Evolutionary conservation across 2,113 vertebrate species (phyloP).

Genomic region (Sialia sialis): DNA sequence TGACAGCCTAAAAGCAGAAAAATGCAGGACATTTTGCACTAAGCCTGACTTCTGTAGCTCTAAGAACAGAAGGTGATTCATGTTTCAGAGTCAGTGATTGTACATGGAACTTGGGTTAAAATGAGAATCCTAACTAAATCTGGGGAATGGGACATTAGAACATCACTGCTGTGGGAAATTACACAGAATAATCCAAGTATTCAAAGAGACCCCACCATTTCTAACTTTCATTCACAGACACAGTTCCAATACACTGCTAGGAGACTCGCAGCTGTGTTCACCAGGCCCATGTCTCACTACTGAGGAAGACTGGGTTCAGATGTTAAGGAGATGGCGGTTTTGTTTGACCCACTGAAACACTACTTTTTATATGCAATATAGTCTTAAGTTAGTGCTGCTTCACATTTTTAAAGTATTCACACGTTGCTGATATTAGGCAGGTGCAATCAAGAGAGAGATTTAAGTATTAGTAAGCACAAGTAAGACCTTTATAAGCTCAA

Average conservation of each 20-base stretch:
- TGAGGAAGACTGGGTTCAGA: background rate
- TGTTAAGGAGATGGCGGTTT: background rate
- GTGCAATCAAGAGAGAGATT: background rate
- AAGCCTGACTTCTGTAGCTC: background rate
- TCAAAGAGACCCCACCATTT: background rate
- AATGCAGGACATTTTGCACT: background rate
- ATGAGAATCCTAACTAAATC: background rate
- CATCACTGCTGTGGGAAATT: background rate
- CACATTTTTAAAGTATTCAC: background rate
- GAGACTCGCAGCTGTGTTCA: background rate
- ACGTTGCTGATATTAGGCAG: background rate
- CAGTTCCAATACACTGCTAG: background rate
- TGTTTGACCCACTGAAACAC: background rate
- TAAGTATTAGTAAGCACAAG: background rate
- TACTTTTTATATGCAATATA: background rate
- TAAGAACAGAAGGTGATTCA: background rate
- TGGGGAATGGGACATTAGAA: background rate
- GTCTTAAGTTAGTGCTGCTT: background rate
- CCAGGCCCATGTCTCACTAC: background rate
- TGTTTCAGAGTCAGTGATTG: background rate
- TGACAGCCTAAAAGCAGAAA: background rate
- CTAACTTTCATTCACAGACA: background rate
- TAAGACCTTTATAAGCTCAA: background rate
- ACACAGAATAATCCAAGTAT: background rate
- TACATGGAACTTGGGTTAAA: background rate